Base-by-base conservation (phyloP, 2,113 vertebrate genomes). In the Alethe castanea region DNA sequence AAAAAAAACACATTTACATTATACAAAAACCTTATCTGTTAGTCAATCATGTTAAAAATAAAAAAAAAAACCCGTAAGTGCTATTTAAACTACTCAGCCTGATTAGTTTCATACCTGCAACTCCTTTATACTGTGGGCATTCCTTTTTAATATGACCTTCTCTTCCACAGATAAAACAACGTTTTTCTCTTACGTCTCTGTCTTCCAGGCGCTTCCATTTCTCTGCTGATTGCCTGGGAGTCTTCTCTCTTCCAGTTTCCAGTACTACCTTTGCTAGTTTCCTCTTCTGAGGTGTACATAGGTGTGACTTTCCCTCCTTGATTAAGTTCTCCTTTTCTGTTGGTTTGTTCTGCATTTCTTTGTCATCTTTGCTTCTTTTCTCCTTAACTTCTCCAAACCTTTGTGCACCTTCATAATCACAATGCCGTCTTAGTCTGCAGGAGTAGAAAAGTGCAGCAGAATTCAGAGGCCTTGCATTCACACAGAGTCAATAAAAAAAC, bases 121-220 rank as follows among this genome's bases (percentile, higher is more conserved):
- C 86, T 95, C 97, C 98, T 98, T 98, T 98, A 93, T 98, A 98
- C 28, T 98, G 98, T 23, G 98, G 98, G 66, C 99, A 99, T 92
- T 99, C 99, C 94, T 98, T 99, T 98, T 98, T 99, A 91, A 99
- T 98, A 95, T 99, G 99, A 72, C 98, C 93, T 94, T 97, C 98
- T 90, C 98, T 98, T 83, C 99, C 98, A 97, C 99, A 99, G 78
- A 98, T 98, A 91, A 98, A 99, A 95, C 99, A 99, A 62, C 99
- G 98, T 31, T 98, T 98, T 78, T 99, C 98, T 97, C 97, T 96
- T 36, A 97, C 48, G 15, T 98, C 98, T 95, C 86, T 98, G 42
- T 98, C 99, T 71, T 99, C 98, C 47, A 89, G 97, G 56, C 95
- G 97, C 95, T 98, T 99, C 98, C 98, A 98, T 90, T 98, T 98